Conservation (phyloP, 2,797 vertebrate genomes). For the Catostomus latipinnis region DNA sequence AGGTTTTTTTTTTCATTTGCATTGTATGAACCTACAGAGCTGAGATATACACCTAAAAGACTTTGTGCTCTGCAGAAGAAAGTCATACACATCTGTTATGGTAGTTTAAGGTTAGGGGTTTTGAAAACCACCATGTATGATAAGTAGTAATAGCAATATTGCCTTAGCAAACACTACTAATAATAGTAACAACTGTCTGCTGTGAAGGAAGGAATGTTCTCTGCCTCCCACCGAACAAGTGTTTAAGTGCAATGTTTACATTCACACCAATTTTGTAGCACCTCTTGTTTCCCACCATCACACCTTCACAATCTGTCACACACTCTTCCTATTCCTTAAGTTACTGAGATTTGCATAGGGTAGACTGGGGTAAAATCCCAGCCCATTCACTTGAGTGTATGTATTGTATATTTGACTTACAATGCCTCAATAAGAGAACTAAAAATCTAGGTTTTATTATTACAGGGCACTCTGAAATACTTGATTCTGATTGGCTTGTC, state of each 20-base stretch:
- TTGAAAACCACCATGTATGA: too few relatives aligned
- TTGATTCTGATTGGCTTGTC: too few relatives aligned
- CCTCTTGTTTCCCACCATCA: slow-evolving; percentile 18
- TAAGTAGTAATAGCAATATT: background rate
- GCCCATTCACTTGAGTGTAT: background rate
- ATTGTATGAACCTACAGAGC: too few relatives aligned
- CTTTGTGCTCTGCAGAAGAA: too few relatives aligned
- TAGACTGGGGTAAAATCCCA: background rate
- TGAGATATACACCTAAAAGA: too few relatives aligned
- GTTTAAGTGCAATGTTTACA: slow-evolving; percentile 40
- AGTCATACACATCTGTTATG: too few relatives aligned
- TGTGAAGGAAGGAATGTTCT: background rate
- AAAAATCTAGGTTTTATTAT: too few relatives aligned
- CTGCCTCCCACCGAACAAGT: slow-evolving; percentile 8
- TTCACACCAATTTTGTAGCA: slow-evolving; percentile 14
- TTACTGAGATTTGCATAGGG: slow-evolving; percentile 1
- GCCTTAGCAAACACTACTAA: slow-evolving; percentile 10
- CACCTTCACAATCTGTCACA: slow-evolving; percentile 14
- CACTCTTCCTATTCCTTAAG: background rate
- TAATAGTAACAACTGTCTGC: slow-evolving; percentile 1
- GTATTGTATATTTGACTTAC: background rate
- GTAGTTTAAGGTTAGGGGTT: too few relatives aligned
- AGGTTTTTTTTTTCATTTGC: too few relatives aligned
- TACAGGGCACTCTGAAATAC: too few relatives aligned
- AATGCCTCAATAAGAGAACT: too few relatives aligned